These are phyloP conservation scores for Caenorhabditis plicata DNA, from an alignment of 2,888 invertebrate species.

Conservation along the genomic window DNA sequence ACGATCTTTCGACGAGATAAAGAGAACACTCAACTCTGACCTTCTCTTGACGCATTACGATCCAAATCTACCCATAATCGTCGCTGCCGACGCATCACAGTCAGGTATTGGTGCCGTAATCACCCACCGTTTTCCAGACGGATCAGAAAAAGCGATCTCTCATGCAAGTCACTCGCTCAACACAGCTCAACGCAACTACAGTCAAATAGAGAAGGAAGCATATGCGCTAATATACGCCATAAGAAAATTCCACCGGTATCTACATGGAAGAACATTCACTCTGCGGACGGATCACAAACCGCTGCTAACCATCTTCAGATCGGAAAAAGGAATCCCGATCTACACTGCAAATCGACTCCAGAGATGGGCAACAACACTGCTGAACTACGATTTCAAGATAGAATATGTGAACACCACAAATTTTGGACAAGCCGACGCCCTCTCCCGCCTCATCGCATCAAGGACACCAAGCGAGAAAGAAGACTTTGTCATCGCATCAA, in stretches of 20 bases:
- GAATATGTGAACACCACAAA: slow-evolving; percentile 49
- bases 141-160: slow-evolving; percentile 40
- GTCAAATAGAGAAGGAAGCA: slow-evolving; percentile 67
- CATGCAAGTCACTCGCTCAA: slow-evolving; percentile 46
- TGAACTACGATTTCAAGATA: slow-evolving; percentile 51
- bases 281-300: slow-evolving; percentile 69
- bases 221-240: slow-evolving; percentile 65
- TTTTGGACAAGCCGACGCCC: slow-evolving; percentile 62
- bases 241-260: slow-evolving; percentile 66
- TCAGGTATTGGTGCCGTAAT: slow-evolving; percentile 49
- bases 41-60: slow-evolving; percentile 30
- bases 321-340: slow-evolving; percentile 20
- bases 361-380: slow-evolving; percentile 66
- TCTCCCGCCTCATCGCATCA: slow-evolving; percentile 57
- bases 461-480: too few species aligned
- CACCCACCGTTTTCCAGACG: slow-evolving; percentile 42
- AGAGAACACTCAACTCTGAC: neutral
- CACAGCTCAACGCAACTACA: slow-evolving; percentile 66
- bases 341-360: slow-evolving; percentile 60
- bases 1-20: slow-evolving; percentile 4
- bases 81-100: slow-evolving; percentile 39
- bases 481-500: too few species aligned
- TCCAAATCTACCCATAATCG: slow-evolving; percentile 12
- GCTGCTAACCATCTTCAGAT: slow-evolving; percentile 66
- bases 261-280: slow-evolving; percentile 65